phyloP scores from a whole-genome alignment of 2,113 vertebrate species.

The Tinamus guttatus region DNA sequence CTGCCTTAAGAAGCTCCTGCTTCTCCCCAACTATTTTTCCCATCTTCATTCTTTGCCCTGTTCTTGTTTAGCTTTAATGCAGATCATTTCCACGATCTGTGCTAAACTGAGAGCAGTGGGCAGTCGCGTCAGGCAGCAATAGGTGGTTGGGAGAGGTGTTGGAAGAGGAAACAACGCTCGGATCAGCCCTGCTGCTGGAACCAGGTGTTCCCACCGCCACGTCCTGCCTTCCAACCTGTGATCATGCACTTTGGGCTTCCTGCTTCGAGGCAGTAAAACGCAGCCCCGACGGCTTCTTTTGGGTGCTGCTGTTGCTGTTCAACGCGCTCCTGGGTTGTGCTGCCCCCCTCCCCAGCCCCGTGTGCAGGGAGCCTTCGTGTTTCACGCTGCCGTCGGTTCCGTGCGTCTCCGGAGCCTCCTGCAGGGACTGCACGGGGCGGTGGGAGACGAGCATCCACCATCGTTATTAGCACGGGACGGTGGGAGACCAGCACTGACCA shows the following conservation, averaged over 20 bases:
- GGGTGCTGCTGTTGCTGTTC: constrained; percentile 21
- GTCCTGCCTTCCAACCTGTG: neutral
- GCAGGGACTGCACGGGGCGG: too few species aligned
- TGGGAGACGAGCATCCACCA: too few species aligned
- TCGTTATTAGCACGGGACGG: too few species aligned
- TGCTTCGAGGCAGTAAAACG: neutral
- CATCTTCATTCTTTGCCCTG: neutral
- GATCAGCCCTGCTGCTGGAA: neutral
- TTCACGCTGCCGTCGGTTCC: constrained; percentile 36
- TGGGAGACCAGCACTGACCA: too few species aligned
- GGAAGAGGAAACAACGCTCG: neutral
- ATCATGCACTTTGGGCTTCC: constrained; percentile 16
- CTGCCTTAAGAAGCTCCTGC: neutral
- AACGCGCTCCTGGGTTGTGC: neutral
- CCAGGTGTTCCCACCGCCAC: neutral
- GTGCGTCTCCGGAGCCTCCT: too few species aligned
- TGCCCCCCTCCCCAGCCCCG: neutral
- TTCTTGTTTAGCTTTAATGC: neutral
- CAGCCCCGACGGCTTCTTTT: constrained; percentile 16
- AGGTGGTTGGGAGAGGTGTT: neutral
- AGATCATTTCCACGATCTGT: neutral
- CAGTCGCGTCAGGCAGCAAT: neutral
- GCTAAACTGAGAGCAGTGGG: neutral
- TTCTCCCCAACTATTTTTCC: neutral
- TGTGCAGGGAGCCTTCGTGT: constrained; percentile 55